These are phyloP conservation scores for Anthonomus grandis DNA, from an alignment of 1,140 invertebrate genomes.

Conservation along the genomic window DNA sequence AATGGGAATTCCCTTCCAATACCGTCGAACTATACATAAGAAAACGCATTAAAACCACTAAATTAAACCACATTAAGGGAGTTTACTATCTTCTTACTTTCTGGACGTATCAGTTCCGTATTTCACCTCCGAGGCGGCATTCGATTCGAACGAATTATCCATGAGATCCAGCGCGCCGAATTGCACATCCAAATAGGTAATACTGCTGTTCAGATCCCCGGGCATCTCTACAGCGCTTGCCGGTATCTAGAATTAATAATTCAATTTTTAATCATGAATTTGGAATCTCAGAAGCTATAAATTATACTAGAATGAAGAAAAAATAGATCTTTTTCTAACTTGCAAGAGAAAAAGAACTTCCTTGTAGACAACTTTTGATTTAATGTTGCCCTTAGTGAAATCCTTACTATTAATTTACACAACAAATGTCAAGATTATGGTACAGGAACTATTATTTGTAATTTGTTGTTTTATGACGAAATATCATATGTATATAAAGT, in stretches of 20 bases:
- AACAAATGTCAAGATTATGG: too few relatives aligned
- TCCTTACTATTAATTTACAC: too few relatives aligned
- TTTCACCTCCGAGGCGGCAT: slow-evolving; percentile 52
- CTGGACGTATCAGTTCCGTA: slow-evolving; percentile 12
- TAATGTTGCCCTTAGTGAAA: too few relatives aligned
- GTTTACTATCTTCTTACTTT: slow-evolving; percentile 2
- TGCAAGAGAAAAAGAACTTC: too few relatives aligned
- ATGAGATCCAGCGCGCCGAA: slow-evolving; percentile 90
- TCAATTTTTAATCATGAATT: too few relatives aligned
- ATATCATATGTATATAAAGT: too few relatives aligned
- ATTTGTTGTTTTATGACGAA: too few relatives aligned
- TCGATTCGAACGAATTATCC: slow-evolving; percentile 55
- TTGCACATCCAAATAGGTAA: slow-evolving; percentile 85
- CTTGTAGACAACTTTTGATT: too few relatives aligned
- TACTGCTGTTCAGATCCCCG: slow-evolving; percentile 70
- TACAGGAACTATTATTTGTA: too few relatives aligned
- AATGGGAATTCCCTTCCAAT: slow-evolving; percentile 28
- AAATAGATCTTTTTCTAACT: too few relatives aligned
- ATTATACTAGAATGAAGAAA: too few relatives aligned
- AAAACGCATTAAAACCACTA: background rate
- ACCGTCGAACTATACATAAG: slow-evolving; percentile 9
- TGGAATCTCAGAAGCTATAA: too few relatives aligned
- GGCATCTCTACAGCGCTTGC: slow-evolving; percentile 94
- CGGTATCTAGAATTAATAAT: slow-evolving; percentile 71
- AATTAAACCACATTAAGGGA: background rate